Percentiles rank a stretch among this genome's conserved stretches.
Evolutionary conservation across 2,888 invertebrate genomes (phyloP).

Genomic region (Microchrysa polita): DNA sequence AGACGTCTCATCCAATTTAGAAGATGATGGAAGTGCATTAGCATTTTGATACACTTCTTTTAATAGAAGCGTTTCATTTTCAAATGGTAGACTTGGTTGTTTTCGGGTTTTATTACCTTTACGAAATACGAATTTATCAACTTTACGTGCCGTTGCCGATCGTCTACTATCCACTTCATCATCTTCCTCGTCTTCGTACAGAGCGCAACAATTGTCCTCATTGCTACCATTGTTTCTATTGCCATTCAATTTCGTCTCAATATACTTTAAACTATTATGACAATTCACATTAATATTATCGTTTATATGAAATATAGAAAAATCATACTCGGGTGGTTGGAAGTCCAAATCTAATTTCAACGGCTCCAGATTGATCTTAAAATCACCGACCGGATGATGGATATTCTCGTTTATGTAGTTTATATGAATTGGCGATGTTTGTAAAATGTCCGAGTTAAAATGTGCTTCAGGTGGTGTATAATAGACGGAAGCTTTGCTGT

Average conservation of each 20-base stretch:
- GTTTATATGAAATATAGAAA: constrained; percentile 2
- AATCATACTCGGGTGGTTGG: constrained; percentile 29
- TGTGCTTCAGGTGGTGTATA: constrained; percentile 80
- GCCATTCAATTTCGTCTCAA: constrained; percentile 26
- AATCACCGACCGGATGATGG: constrained; percentile 57
- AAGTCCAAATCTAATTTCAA: constrained; percentile 50
- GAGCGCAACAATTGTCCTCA: constrained; percentile 43
- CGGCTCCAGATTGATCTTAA: constrained; percentile 54
- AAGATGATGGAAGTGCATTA: constrained; percentile 10
- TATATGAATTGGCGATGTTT: constrained; percentile 67
- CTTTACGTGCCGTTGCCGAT: not conserved
- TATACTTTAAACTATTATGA: constrained; percentile 7
- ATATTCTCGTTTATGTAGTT: constrained; percentile 62
- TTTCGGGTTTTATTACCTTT: constrained; percentile 23
- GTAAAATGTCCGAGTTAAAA: constrained; percentile 65
- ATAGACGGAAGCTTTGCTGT: constrained; percentile 79
- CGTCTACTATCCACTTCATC: constrained; percentile 17
- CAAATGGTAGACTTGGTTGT: constrained; percentile 35
- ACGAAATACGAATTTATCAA: constrained; percentile 32
- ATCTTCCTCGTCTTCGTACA: constrained; percentile 36
- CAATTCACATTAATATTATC: constrained; percentile 18
- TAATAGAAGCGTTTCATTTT: constrained; percentile 37
- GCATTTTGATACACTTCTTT: constrained; percentile 34
- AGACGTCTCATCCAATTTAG: constrained; percentile 16
- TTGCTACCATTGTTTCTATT: constrained; percentile 42